Base-by-base conservation (phyloP, 1,140 invertebrate species). In the Anastrepha ludens region DNA sequence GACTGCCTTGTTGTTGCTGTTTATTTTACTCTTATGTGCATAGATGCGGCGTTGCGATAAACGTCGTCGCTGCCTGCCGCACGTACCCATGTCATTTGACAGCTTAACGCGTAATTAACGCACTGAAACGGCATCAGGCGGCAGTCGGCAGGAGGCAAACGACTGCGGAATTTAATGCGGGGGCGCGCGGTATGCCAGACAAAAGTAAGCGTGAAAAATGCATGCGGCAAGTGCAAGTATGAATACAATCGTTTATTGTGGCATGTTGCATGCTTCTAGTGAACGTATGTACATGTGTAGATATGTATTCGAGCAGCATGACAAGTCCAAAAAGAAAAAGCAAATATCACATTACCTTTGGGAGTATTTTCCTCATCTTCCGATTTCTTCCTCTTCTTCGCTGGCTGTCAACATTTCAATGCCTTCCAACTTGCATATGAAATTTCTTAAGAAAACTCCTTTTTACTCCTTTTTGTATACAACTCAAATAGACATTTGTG, bases 31-130 rank as follows among this genome's bases (percentile, higher is more conserved):
- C 67, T 74, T 39, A 47, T 47, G 9, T 20, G 17, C 17, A 8
- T 86, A 41, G 85, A 60, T 44, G 41, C 85, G 29, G n/a, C 29
- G 13, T 41, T 62, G 17, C 59, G 59, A 62, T 86, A 86, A 86
- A 86, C 50, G 20, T 81, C 47, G 11, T 8, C 29, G 41, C 70
- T 50, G 70, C 70, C 70, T 74, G 81, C 81, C 58, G 29, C 55
- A 86, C 59, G 89, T 89, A 91, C 90, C 90, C 90, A 90, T 91
- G 90, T 91, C 90, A 90, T 87, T 91, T 91, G 90, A 91, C 90
- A 91, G 90, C 90, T 91, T 91, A 90, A 90, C 89, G 89, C 90
- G 90, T 91, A 91, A 91, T 91, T 91, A 89, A 91, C 85, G 59
- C 55, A 60, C 59, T 59, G 58, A 11, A 39, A 85, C 4, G 29